These are phyloP conservation scores for Electrona antarctica DNA, from an alignment of 2,113 vertebrate species.

Conservation along the genomic window DNA sequence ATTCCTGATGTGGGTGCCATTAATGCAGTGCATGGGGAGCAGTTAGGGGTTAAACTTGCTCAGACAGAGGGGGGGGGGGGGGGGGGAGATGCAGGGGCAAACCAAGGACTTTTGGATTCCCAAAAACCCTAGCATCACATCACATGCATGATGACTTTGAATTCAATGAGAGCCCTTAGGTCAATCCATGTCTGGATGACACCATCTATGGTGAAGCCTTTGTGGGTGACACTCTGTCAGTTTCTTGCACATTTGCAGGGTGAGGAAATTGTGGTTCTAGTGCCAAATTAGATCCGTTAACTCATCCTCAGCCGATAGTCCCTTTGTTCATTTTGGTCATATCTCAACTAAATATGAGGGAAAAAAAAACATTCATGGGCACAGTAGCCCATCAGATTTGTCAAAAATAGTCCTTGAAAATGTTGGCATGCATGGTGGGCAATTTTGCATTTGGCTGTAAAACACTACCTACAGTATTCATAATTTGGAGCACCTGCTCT, in stretches of 20 bases:
- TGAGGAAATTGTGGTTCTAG: conserved; percentile 82
- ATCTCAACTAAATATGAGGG: conserved; percentile 18
- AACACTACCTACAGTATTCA: background rate
- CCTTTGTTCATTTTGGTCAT: conserved; percentile 75
- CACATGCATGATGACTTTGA: background rate
- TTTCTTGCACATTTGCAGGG: conserved; percentile 75
- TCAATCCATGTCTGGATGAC: conserved; percentile 87
- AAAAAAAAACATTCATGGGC: no score
- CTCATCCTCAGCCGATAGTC: conserved; percentile 75
- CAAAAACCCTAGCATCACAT: background rate
- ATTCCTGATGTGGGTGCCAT: no score
- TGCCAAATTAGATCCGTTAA: conserved; percentile 79
- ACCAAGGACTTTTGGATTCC: background rate
- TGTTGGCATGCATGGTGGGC: no score
- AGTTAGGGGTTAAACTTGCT: no score
- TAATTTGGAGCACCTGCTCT: conserved; percentile 32
- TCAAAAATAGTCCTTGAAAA: no score
- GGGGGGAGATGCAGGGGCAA: background rate
- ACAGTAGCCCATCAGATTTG: no score
- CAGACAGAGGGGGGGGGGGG: background rate
- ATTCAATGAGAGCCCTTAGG: conserved; percentile 1
- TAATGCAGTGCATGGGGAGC: no score
- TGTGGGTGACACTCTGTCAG: conserved; percentile 76
- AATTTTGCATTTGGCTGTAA: no score
- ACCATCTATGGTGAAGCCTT: conserved; percentile 81